Evolutionary conservation across 2,113 vertebrate species (phyloP).

Genomic region (Cinclus mexicanus): DNA sequence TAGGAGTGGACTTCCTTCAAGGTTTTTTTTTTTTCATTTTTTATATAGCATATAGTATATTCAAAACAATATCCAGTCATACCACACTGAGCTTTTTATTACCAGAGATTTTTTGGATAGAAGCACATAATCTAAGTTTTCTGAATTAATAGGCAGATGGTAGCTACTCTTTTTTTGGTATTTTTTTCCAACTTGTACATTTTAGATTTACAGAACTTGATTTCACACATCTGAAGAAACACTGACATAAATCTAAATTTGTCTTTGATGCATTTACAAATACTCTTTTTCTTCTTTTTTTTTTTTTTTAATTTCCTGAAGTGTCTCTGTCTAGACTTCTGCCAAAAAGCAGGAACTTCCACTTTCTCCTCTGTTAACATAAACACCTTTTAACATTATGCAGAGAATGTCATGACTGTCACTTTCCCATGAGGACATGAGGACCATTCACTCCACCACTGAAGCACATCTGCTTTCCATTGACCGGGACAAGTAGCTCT

Average conservation of each 20-base stretch:
- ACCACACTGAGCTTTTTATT: constrained; percentile 69
- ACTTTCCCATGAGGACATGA: background rate
- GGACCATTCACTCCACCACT: background rate
- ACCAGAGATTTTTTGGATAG: constrained; percentile 40
- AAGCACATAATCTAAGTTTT: constrained; percentile 40
- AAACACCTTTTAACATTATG: background rate
- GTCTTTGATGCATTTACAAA: constrained; percentile 55
- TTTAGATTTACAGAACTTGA: constrained; percentile 60
- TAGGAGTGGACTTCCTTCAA: background rate
- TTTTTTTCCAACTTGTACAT: constrained; percentile 15
- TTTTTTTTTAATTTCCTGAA: background rate
- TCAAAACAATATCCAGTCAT: constrained; percentile 33
- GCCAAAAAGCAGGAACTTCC: background rate
- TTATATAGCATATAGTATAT: background rate
- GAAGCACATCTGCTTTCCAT: background rate
- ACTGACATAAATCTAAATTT: constrained; percentile 49
- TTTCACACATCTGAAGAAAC: constrained; percentile 60
- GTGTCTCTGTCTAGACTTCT: background rate
- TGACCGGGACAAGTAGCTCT: background rate
- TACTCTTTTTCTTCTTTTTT: background rate
- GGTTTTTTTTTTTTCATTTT: background rate
- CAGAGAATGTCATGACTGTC: background rate
- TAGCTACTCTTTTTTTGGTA: background rate
- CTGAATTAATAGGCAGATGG: constrained; percentile 65
- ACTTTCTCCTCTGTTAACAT: background rate